Percentiles rank a stretch among this genome's conserved stretches.
Evolutionary conservation across 2,113 vertebrate species (phyloP).

Genomic region (Orientallactaga bullata): DNA sequence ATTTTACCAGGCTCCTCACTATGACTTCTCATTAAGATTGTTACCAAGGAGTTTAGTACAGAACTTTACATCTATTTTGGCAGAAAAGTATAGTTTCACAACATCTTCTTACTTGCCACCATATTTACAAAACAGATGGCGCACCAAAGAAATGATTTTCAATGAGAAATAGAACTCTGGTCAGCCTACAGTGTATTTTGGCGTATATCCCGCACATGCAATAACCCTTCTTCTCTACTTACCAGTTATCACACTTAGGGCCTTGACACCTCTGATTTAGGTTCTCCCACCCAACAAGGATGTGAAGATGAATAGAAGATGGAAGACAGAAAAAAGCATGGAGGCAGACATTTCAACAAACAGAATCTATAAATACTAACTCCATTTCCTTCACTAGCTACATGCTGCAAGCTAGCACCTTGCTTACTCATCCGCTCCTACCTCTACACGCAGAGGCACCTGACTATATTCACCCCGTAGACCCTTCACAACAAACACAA

Average conservation of each 20-base stretch:
- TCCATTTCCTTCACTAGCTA: neutral
- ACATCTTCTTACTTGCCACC: slow-evolving; percentile 56
- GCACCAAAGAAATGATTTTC: slow-evolving; percentile 33
- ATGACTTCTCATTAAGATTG: neutral
- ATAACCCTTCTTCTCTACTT: too few species aligned
- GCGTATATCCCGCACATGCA: neutral
- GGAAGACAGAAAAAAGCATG: neutral
- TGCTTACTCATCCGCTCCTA: neutral
- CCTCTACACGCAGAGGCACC: neutral
- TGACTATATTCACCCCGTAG: neutral
- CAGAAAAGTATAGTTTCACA: slow-evolving; percentile 60
- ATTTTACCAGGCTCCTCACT: neutral
- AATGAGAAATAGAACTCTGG: slow-evolving; percentile 28
- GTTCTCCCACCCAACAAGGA: neutral
- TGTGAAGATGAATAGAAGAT: slow-evolving; percentile 13
- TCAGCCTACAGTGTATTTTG: neutral
- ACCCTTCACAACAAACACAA: neutral
- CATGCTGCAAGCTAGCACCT: too few species aligned
- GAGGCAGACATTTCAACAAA: neutral
- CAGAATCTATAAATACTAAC: neutral
- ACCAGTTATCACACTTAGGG: too few species aligned
- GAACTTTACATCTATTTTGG: slow-evolving; percentile 14
- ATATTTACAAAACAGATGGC: slow-evolving; percentile 68
- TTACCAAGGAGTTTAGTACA: neutral
- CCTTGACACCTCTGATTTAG: neutral